phyloP scores from a whole-genome alignment of 1,140 invertebrate genomes.

The Akabosia matsudoensis region DNA sequence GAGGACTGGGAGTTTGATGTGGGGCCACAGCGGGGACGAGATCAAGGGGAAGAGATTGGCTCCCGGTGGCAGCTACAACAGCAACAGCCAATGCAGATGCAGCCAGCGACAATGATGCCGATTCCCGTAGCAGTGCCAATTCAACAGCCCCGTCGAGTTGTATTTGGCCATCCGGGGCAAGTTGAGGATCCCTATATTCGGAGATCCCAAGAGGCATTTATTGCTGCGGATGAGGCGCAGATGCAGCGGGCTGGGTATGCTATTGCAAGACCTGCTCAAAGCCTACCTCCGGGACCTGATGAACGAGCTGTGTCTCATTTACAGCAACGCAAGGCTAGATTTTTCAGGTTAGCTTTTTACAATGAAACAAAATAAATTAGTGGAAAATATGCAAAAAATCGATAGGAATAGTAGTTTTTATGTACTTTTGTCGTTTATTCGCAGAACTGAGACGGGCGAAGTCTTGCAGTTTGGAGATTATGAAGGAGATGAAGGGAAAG shows the following conservation, averaged over 20 bases:
- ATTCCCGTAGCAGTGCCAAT: constrained; percentile 9
- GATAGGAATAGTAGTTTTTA: too few relatives aligned
- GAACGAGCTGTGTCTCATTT: constrained; percentile 30
- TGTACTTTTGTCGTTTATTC: constrained; percentile 7
- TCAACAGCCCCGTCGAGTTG: background rate
- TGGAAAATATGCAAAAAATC: too few relatives aligned
- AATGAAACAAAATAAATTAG: too few relatives aligned
- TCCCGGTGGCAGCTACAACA: constrained; percentile 35
- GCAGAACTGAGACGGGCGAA: constrained; percentile 44
- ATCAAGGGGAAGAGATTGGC: constrained; percentile 40
- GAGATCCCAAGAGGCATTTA: background rate
- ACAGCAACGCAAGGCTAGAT: constrained; percentile 31
- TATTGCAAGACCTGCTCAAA: background rate
- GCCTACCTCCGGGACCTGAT: constrained; percentile 14
- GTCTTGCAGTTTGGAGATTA: constrained; percentile 42
- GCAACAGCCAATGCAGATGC: constrained; percentile 3
- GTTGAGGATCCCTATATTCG: constrained; percentile 28
- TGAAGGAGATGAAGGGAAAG: constrained; percentile 46
- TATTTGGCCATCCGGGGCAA: constrained; percentile 27
- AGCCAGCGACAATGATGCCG: constrained; percentile 4
- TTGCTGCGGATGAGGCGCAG: background rate
- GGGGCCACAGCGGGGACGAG: background rate
- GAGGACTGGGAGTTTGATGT: constrained; percentile 45
- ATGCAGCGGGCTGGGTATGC: background rate
- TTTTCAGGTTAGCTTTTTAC: constrained; percentile 37